A percentile compares a stretch with the other conserved stretches of the same genome.
Conservation (phyloP, 2,888 invertebrate species). For the Belgica antarctica region DNA sequence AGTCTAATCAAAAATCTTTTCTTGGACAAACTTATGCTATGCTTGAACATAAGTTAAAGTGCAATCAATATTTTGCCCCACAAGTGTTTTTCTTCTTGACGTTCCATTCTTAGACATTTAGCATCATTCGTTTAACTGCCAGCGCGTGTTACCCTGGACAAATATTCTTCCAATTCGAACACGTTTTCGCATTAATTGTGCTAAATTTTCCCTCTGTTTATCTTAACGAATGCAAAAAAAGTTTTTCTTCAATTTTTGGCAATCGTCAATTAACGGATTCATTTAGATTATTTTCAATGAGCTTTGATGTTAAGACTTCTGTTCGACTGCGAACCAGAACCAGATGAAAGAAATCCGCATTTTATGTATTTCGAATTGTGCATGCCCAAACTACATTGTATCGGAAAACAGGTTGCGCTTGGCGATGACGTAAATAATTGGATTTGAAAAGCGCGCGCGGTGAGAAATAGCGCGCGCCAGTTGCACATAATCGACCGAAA, state of each 20-base stretch:
- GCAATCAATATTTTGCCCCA: no score
- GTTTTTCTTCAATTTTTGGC: background rate
- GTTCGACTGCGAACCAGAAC: background rate
- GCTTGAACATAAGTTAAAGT: no score
- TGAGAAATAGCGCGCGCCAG: slow-evolving; percentile 5
- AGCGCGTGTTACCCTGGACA: background rate
- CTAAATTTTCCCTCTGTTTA: background rate
- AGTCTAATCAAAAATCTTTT: no score
- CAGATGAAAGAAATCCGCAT: slow-evolving; percentile 15
- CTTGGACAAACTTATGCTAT: no score
- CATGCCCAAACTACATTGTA: slow-evolving; percentile 8
- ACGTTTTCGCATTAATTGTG: background rate
- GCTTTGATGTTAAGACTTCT: background rate
- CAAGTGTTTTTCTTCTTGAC: no score
- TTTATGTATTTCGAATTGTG: slow-evolving; percentile 20
- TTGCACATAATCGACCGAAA: background rate
- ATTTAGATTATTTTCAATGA: slow-evolving; percentile 3
- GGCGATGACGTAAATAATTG: slow-evolving; percentile 23
- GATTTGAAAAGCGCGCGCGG: background rate
- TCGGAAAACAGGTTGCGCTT: slow-evolving; percentile 13
- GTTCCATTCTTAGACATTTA: no score
- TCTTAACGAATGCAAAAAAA: slow-evolving; percentile 17
- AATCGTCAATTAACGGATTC: slow-evolving; percentile 21
- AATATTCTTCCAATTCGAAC: background rate
- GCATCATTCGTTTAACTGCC: no score